phyloP scores from a whole-genome alignment of 2,113 vertebrate genomes.

The Phaethornis superciliosus region DNA sequence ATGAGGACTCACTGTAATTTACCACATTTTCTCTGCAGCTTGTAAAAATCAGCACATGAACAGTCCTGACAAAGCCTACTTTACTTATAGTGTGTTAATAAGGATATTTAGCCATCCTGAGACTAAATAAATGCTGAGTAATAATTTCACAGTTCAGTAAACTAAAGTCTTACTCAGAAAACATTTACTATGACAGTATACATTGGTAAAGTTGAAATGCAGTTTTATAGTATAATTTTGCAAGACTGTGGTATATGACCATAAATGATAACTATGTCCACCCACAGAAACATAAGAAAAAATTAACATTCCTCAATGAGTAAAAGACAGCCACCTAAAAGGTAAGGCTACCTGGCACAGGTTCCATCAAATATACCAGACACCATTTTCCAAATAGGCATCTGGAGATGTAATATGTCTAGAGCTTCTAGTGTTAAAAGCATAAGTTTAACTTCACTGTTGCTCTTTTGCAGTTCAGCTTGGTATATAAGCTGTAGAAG shows the following conservation, averaged over 20 bases:
- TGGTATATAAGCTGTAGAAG: not conserved
- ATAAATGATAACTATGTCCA: not conserved
- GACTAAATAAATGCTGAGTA: not conserved
- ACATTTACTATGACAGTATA: not conserved
- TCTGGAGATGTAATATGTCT: not conserved
- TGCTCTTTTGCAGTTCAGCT: not conserved
- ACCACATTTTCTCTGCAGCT: not conserved
- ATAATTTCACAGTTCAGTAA: not conserved
- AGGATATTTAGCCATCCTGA: not conserved
- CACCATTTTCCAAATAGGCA: not conserved
- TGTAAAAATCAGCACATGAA: not conserved
- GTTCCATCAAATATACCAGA: not conserved
- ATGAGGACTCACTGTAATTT: not conserved
- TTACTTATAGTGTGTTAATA: not conserved
- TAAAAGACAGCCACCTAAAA: not conserved
- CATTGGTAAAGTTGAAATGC: not conserved
- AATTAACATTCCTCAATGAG: not conserved
- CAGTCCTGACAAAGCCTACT: not conserved
- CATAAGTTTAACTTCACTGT: not conserved
- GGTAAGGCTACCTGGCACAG: not conserved
- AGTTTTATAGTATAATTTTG: not conserved
- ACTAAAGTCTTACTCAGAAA: not conserved
- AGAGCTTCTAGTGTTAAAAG: not conserved
- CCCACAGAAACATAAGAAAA: not conserved
- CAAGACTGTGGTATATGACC: not conserved